These are phyloP conservation scores for Sphaeramia orbicularis DNA, from an alignment of 2,797 vertebrate genomes.

Conservation along the genomic window DNA sequence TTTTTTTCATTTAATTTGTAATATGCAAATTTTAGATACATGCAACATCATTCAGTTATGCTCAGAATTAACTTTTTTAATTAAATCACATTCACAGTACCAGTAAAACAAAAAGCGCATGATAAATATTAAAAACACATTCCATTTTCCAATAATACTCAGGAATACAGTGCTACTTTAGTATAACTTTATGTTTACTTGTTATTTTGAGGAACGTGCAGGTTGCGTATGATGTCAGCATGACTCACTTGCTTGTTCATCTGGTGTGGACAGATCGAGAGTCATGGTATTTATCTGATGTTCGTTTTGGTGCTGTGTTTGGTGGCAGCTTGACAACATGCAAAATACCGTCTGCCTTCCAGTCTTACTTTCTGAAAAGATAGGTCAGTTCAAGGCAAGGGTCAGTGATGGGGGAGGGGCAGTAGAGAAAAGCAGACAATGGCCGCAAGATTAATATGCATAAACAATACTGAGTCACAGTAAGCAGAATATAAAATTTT, in stretches of 20 bases:
- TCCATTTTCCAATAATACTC: no score
- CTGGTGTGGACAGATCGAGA: conserved; percentile 5
- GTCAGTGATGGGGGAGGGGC: conserved; percentile 43
- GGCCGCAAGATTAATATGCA: conserved; percentile 28
- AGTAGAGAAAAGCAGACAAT: conserved; percentile 2
- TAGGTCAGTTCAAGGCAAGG: conserved; percentile 45
- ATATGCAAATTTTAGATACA: neutral
- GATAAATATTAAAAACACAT: no score
- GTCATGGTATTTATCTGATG: conserved; percentile 22
- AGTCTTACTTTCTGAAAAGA: conserved; percentile 34
- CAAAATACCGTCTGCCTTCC: neutral
- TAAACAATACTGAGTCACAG: conserved; percentile 1
- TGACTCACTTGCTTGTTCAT: conserved; percentile 36
- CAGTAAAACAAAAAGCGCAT: no score
- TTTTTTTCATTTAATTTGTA: neutral
- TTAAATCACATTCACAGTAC: no score
- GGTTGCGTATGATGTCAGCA: conserved; percentile 4
- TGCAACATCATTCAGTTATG: neutral
- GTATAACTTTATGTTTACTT: neutral
- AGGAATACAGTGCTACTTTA: neutral
- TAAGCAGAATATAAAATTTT: conserved; percentile 18
- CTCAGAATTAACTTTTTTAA: no score
- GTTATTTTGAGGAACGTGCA: conserved; percentile 1
- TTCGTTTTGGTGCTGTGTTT: conserved; percentile 32
- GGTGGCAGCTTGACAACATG: conserved; percentile 9